phyloP scores from a whole-genome alignment of 1,140 invertebrate species.

The Caenorhabditis briggsae region DNA sequence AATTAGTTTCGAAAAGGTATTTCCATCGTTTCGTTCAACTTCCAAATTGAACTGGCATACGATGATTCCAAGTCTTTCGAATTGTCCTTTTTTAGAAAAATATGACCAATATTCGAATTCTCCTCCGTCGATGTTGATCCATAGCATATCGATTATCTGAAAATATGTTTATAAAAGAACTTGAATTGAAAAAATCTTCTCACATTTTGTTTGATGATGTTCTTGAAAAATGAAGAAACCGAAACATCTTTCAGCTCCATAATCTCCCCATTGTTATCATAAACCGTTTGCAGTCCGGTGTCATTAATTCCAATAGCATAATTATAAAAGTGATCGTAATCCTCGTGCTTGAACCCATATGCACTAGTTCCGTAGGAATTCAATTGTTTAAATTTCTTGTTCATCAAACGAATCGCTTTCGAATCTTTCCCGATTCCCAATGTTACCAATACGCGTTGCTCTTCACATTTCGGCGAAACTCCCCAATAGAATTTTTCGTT shows the following conservation, averaged over 20 bases:
- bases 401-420: not conserved
- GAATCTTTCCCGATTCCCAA: not conserved
- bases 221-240: not conserved
- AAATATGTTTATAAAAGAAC: not conserved
- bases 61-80: not conserved
- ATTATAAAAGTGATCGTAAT: not conserved
- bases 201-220: not conserved
- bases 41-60: not conserved
- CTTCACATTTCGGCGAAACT: not conserved
- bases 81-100: not conserved
- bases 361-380: not conserved
- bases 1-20: not conserved
- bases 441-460: not conserved
- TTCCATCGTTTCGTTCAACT: not conserved
- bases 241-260: not conserved
- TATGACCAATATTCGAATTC: conserved; percentile 12
- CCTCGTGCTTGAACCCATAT: not conserved
- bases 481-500: not conserved
- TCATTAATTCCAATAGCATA: conserved; percentile 3
- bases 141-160: not conserved
- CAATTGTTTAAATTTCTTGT: not conserved
- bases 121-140: not conserved
- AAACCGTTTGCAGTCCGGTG: not conserved
- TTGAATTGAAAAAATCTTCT: not conserved
- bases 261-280: not conserved